A percentile compares a stretch with the other conserved stretches of the same genome.
phyloP scores from a whole-genome alignment of 2,797 vertebrate species.

The Schizopygopsis pylzovi region DNA sequence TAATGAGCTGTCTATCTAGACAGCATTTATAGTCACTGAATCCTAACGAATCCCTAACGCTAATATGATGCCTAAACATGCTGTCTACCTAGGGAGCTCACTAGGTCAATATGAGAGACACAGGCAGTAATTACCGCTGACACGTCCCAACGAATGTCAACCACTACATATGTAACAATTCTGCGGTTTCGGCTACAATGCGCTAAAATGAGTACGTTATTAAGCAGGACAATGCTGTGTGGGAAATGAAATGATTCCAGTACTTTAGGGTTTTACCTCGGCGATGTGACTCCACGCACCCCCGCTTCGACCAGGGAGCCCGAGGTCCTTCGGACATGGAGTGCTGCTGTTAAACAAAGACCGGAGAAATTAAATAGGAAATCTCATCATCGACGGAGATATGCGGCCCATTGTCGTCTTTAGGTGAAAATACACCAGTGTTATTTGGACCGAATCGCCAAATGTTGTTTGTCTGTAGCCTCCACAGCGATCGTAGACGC shows the following conservation, averaged over 20 bases:
- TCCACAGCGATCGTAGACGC: slow-evolving; percentile 72
- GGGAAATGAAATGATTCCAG: neutral
- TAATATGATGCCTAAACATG: neutral
- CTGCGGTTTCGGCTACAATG: neutral
- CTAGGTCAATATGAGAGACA: slow-evolving; percentile 15
- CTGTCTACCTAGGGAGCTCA: slow-evolving; percentile 25
- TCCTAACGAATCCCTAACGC: neutral
- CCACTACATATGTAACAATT: neutral
- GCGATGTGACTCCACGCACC: slow-evolving; percentile 80
- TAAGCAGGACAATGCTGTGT: neutral
- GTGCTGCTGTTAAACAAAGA: slow-evolving; percentile 67
- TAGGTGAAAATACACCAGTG: slow-evolving; percentile 56
- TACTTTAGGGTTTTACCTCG: slow-evolving; percentile 75
- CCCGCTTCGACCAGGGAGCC: slow-evolving; percentile 81
- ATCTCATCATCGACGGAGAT: slow-evolving; percentile 59
- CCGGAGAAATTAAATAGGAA: slow-evolving; percentile 67
- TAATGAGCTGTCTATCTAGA: neutral
- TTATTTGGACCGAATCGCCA: slow-evolving; percentile 51
- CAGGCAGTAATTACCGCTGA: slow-evolving; percentile 4
- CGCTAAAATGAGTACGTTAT: neutral
- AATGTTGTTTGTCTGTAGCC: slow-evolving; percentile 66
- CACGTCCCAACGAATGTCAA: slow-evolving; percentile 1
- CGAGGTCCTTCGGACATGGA: slow-evolving; percentile 80
- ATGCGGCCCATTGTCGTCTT: slow-evolving; percentile 54
- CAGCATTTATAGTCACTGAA: neutral